A percentile compares a stretch with the other conserved stretches of the same genome.
Conservation (phyloP, 2,888 invertebrate genomes). For the Nemurella pictetii region DNA sequence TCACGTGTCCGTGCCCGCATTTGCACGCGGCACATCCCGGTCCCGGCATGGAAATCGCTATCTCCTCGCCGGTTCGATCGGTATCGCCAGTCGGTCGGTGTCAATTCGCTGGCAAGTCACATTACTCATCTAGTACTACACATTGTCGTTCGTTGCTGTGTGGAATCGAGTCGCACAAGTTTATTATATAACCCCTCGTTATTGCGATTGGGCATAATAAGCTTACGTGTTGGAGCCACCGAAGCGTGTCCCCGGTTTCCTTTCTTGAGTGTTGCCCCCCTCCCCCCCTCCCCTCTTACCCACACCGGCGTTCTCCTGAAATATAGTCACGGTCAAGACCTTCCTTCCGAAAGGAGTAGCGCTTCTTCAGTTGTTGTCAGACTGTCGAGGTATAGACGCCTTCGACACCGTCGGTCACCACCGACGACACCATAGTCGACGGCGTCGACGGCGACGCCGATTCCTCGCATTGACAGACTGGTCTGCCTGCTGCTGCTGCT, state of each 20-base stretch:
- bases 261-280: conserved; percentile 21
- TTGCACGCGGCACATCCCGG: neutral
- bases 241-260: conserved; percentile 42
- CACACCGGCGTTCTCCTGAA: neutral
- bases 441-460: neutral
- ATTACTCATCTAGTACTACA: too few species aligned
- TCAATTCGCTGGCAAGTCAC: neutral
- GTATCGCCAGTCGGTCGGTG: neutral
- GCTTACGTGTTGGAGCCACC: conserved; percentile 37
- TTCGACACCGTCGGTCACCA: neutral
- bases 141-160: too few species aligned
- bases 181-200: neutral
- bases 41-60: neutral
- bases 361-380: conserved; percentile 33
- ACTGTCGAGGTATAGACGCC: conserved; percentile 15
- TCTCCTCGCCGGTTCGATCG: neutral
- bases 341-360: conserved; percentile 13
- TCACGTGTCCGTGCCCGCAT: neutral
- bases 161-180: neutral
- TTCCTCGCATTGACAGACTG: too few species aligned
- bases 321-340: conserved; percentile 31
- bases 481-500: too few species aligned
- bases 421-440: neutral
- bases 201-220: neutral
- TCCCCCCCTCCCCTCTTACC: conserved; percentile 6